Conservation (phyloP, 2,113 vertebrate species). For the Urocynchramus pylzowi region DNA sequence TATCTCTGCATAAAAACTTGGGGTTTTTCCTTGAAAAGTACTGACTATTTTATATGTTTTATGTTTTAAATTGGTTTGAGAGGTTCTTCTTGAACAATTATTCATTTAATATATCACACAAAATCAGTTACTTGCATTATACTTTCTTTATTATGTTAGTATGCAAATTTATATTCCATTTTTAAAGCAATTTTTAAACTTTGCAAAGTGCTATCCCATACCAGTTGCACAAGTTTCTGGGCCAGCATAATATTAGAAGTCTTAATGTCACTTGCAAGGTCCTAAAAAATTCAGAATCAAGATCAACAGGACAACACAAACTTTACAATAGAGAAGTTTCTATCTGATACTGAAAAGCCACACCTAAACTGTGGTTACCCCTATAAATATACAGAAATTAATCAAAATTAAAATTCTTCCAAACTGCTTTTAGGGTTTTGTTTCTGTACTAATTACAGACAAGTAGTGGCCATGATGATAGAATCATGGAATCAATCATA, state of each 20-base stretch:
- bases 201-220: not conserved
- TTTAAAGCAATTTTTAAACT: not conserved
- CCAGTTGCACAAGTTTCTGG: not conserved
- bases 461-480: not conserved
- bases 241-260: not conserved
- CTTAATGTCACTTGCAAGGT: not conserved
- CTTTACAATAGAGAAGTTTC: not conserved
- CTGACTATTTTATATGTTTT: not conserved
- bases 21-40: not conserved
- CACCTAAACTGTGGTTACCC: not conserved
- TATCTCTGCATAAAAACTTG: not conserved
- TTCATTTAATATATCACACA: not conserved
- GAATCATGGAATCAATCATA: not conserved
- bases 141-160: not conserved
- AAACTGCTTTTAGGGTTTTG: not conserved
- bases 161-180: not conserved
- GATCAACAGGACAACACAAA: not conserved
- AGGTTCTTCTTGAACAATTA: not conserved
- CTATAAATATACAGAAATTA: not conserved
- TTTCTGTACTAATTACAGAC: not conserved
- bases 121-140: not conserved
- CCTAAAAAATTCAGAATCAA: not conserved
- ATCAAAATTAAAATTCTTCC: not conserved
- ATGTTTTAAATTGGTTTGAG: not conserved
- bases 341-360: not conserved